phyloP scores from a whole-genome alignment of 2,113 vertebrate species.

The Mionectes macconnelli region DNA sequence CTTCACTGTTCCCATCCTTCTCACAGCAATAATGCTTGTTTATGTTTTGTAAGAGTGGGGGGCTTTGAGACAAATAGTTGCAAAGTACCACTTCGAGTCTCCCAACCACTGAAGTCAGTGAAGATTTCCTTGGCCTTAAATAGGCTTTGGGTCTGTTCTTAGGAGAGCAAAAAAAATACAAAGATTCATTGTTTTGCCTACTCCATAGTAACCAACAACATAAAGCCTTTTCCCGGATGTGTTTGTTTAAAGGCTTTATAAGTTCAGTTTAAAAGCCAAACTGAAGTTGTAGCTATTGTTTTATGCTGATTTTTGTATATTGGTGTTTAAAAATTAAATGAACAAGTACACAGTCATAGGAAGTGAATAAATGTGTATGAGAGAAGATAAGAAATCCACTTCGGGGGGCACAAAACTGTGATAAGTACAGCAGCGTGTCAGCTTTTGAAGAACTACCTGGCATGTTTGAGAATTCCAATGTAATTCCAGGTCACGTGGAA shows the following conservation, averaged over 20 bases:
- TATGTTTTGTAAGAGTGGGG: neutral
- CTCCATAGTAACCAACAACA: conserved; percentile 21
- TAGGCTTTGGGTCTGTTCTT: neutral
- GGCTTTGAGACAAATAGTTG: neutral
- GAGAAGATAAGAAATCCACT: neutral
- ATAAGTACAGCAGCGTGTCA: neutral
- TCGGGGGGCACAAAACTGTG: neutral
- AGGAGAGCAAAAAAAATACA: neutral
- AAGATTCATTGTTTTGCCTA: conserved; percentile 33
- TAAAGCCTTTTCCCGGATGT: conserved; percentile 32
- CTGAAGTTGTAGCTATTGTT: neutral
- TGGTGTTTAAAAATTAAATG: neutral
- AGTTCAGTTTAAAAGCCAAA: neutral
- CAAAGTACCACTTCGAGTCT: neutral
- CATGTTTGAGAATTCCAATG: neutral
- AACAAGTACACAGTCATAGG: neutral
- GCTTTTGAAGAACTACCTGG: neutral
- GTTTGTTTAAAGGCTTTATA: conserved; percentile 33
- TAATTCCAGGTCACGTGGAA: neutral
- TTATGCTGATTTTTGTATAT: neutral
- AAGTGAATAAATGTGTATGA: neutral
- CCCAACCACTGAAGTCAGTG: neutral
- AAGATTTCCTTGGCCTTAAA: conserved; percentile 41
- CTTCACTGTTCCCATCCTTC: neutral
- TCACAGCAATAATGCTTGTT: neutral